A percentile compares a stretch with the other conserved stretches of the same genome.
These are phyloP conservation scores for Zapornia atra DNA, from an alignment of 2,113 vertebrate species.

Conservation along the genomic window DNA sequence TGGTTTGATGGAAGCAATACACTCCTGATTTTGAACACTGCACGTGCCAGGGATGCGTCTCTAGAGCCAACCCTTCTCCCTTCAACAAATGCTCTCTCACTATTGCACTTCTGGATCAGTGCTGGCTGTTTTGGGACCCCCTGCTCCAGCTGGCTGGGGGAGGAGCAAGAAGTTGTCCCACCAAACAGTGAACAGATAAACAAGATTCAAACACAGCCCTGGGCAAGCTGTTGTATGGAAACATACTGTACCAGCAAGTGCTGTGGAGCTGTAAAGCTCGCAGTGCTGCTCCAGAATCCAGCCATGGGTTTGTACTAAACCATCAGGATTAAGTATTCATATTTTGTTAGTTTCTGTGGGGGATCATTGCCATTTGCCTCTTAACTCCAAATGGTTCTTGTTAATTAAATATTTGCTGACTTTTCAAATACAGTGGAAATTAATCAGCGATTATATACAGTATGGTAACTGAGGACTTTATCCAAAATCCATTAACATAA, in stretches of 20 bases:
- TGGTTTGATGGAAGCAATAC: background rate
- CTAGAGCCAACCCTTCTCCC: background rate
- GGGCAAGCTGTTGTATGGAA: background rate
- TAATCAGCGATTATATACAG: background rate
- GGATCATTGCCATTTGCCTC: background rate
- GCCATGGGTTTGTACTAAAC: background rate
- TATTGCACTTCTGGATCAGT: fast-evolving
- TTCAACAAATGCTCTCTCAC: background rate
- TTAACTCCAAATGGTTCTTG: background rate
- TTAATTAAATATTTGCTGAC: background rate
- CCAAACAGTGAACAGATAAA: background rate
- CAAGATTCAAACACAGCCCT: background rate
- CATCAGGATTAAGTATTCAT: background rate
- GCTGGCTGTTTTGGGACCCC: background rate
- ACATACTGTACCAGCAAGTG: no score
- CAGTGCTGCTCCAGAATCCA: background rate
- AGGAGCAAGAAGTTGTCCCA: background rate
- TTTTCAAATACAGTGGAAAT: background rate
- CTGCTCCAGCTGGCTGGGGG: background rate
- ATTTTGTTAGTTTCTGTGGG: background rate
- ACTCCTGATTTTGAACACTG: background rate
- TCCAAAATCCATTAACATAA: background rate
- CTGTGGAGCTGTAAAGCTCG: background rate
- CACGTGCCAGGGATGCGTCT: no score
- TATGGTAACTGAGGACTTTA: background rate